Evolutionary conservation across 2,113 vertebrate species (phyloP).

Genomic region (Maccullochella peelii): DNA sequence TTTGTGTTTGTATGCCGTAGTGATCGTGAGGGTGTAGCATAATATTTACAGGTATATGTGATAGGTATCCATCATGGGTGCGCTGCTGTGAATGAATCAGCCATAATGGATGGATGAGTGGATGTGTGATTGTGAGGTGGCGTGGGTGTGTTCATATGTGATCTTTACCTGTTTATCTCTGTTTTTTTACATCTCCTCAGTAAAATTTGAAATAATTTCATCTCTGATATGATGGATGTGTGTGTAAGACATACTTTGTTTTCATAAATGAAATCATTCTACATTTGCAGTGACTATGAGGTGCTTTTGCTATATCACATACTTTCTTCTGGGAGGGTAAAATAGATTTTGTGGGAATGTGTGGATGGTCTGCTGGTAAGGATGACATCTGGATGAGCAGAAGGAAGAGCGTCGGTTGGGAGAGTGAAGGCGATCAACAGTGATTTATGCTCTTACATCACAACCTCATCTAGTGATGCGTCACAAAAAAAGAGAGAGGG

Average conservation of each 20-base stretch:
- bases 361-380: constrained; percentile 23
- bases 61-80: constrained; percentile 46
- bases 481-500: constrained; percentile 43
- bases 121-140: constrained; percentile 36
- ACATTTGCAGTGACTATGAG: background rate
- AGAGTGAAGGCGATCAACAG: constrained; percentile 40
- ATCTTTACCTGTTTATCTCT: constrained; percentile 14
- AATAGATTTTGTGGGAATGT: constrained; percentile 11
- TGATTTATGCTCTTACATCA: constrained; percentile 63
- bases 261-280: background rate
- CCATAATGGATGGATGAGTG: constrained; percentile 50
- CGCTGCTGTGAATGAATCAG: constrained; percentile 59
- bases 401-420: constrained; percentile 25
- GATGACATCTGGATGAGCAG: constrained; percentile 17
- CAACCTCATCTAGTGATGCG: constrained; percentile 49
- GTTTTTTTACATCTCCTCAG: background rate
- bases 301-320: background rate
- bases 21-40: constrained; percentile 4
- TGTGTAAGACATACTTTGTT: constrained; percentile 3
- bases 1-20: constrained; percentile 13
- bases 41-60: constrained; percentile 30
- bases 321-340: background rate
- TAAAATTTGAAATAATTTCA: background rate
- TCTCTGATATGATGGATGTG: background rate
- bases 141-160: constrained; percentile 55